These are phyloP conservation scores for Hylaea fasciaria DNA, from an alignment of 2,888 invertebrate genomes.

Conservation along the genomic window DNA sequence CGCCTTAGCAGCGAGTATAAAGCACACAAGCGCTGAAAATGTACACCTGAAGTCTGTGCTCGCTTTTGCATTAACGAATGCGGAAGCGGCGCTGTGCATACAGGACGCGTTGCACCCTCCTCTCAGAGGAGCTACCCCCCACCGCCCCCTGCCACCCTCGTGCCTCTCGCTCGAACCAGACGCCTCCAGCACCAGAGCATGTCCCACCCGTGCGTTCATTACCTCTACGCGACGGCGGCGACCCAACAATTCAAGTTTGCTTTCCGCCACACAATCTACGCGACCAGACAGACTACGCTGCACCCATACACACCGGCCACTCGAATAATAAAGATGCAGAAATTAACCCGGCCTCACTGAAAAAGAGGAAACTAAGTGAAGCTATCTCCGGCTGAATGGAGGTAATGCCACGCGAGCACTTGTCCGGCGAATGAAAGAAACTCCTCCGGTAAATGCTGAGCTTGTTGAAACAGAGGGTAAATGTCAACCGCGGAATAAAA, in stretches of 20 bases:
- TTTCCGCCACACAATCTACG: constrained; percentile 83
- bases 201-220: constrained; percentile 83
- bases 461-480: constrained; percentile 82
- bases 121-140: constrained; percentile 47
- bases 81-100: constrained; percentile 84
- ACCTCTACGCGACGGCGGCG: constrained; percentile 74
- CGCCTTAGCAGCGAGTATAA: constrained; percentile 79
- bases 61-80: constrained; percentile 85
- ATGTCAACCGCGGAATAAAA: constrained; percentile 83
- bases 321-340: constrained; percentile 85
- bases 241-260: constrained; percentile 85
- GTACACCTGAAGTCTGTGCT: constrained; percentile 83
- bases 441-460: constrained; percentile 70
- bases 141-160: constrained; percentile 49
- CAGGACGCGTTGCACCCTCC: constrained; percentile 76
- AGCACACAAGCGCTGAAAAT: constrained; percentile 83
- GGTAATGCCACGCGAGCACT: constrained; percentile 80
- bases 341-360: constrained; percentile 81
- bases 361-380: constrained; percentile 85
- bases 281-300: constrained; percentile 77
- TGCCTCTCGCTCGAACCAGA: constrained; percentile 75
- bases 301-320: constrained; percentile 75
- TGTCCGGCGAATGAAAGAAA: constrained; percentile 81
- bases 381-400: constrained; percentile 82
- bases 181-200: constrained; percentile 77